Evolutionary conservation across 2,797 vertebrate genomes (phyloP).

Genomic region (Euphonia xanthogaster): DNA sequence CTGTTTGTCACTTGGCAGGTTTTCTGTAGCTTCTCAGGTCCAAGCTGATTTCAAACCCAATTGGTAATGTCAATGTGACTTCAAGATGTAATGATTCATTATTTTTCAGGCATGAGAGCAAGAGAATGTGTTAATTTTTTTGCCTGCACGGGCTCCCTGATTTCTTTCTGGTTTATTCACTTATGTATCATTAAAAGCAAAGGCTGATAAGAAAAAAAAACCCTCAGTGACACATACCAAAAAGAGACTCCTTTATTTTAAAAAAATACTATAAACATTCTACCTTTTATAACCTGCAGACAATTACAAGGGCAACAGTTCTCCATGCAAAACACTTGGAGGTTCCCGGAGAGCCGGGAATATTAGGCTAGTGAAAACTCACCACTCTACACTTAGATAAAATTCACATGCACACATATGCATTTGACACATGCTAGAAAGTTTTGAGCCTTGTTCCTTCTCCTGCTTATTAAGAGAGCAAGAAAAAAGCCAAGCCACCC

Average conservation of each 20-base stretch:
- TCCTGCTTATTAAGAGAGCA: not conserved
- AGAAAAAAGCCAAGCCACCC: fast-evolving
- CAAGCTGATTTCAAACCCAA: slow-evolving; percentile 55
- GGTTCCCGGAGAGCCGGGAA: not conserved
- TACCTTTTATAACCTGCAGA: not conserved
- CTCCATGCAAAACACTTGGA: not conserved
- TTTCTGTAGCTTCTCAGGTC: slow-evolving; percentile 46
- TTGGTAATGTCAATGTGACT: slow-evolving; percentile 34
- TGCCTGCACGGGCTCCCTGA: not conserved
- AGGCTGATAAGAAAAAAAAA: not conserved
- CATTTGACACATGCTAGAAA: not conserved
- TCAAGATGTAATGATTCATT: slow-evolving; percentile 29
- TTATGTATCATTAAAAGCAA: slow-evolving; percentile 16
- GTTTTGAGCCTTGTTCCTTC: not conserved
- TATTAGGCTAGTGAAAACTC: not conserved
- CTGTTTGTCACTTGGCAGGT: slow-evolving; percentile 52
- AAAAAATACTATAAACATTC: not conserved
- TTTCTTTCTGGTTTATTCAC: slow-evolving; percentile 16
- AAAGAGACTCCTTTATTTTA: not conserved
- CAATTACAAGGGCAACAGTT: not conserved
- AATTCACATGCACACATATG: not conserved
- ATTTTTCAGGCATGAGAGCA: not conserved
- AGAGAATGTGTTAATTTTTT: not conserved
- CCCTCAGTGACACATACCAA: not conserved
- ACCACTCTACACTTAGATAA: not conserved